A percentile compares a stretch with the other conserved stretches of the same genome.
Evolutionary conservation across 1,140 invertebrate genomes (phyloP).

Genomic region (Heterodera schachtii): DNA sequence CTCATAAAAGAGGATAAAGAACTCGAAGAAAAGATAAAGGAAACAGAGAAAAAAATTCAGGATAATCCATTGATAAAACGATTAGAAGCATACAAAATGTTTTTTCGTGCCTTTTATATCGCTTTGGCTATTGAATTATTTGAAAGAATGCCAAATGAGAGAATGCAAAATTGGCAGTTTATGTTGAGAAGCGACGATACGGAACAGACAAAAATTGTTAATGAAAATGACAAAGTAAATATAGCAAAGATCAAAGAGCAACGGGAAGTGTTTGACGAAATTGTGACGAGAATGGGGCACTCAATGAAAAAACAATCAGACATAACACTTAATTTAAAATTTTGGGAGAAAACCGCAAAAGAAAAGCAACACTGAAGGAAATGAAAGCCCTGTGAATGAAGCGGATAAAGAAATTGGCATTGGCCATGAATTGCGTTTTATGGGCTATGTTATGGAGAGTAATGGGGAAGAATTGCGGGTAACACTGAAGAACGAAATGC

Average conservation of each 20-base stretch:
- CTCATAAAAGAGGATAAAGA: too few relatives aligned
- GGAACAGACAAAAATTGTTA: not conserved
- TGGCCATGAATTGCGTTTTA: not conserved
- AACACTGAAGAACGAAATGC: not conserved
- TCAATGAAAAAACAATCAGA: not conserved
- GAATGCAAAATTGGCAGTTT: not conserved
- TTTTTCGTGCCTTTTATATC: not conserved
- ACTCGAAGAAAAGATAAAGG: not conserved
- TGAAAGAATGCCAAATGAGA: not conserved
- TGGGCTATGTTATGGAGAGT: not conserved
- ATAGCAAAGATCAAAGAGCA: not conserved
- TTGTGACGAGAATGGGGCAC: not conserved
- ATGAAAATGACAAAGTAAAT: not conserved
- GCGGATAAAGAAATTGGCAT: not conserved
- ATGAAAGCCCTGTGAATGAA: too few relatives aligned
- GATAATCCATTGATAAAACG: not conserved
- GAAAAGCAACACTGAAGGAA: not conserved
- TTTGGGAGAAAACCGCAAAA: not conserved
- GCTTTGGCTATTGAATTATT: not conserved
- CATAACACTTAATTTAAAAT: not conserved
- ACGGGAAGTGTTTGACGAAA: not conserved
- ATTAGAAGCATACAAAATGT: not conserved
- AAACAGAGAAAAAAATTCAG: not conserved
- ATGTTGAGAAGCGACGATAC: not conserved
- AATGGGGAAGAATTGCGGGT: not conserved